Conservation (phyloP, 1,140 invertebrate genomes). For the Odontomachus brunneus region DNA sequence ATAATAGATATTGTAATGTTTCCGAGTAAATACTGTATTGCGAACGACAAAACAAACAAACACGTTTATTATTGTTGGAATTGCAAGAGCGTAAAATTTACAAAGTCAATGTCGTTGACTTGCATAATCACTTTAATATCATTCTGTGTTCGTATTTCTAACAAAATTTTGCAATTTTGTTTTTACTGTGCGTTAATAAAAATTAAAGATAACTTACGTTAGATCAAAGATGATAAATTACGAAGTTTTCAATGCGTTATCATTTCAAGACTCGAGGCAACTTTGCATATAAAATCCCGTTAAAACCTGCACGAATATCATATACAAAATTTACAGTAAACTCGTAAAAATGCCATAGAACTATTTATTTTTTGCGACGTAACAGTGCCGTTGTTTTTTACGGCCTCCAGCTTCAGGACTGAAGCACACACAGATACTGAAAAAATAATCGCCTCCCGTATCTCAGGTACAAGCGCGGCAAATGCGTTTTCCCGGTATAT, state of each 20-base stretch:
- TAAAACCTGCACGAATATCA: background rate
- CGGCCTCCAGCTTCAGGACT: background rate
- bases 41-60: background rate
- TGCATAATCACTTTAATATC: background rate
- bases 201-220: background rate
- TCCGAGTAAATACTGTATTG: background rate
- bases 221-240: background rate
- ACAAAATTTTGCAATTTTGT: background rate
- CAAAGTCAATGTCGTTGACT: background rate
- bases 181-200: background rate
- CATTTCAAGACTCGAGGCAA: background rate
- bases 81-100: background rate
- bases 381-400: background rate
- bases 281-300: background rate
- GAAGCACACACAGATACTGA: background rate
- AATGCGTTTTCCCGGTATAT: background rate
- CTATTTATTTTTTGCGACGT: background rate
- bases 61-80: background rate
- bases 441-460: conserved; percentile 2
- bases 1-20: background rate
- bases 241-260: background rate
- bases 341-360: background rate
- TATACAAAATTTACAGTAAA: conserved; percentile 17
- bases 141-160: background rate
- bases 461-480: conserved; percentile 1